Percentiles rank a stretch among this genome's conserved stretches.
Conservation (phyloP, 1,140 invertebrate species). For the Ceratina calcarata region DNA sequence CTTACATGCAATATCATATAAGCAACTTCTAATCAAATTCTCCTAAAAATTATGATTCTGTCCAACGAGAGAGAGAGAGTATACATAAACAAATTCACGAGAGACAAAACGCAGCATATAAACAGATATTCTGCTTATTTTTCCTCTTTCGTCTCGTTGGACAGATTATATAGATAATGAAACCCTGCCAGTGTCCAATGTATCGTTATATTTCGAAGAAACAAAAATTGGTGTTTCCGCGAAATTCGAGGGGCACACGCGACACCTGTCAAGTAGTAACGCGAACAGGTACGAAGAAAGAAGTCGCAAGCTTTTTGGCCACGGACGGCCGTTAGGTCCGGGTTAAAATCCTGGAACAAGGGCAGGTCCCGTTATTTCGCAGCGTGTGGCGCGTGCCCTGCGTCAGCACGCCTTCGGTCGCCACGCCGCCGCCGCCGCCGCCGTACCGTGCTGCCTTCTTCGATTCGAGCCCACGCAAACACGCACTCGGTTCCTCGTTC, state of each 20-base stretch:
- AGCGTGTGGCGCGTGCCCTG: slow-evolving; percentile 71
- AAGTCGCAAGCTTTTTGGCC: slow-evolving; percentile 13
- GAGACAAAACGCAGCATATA: too few relatives aligned
- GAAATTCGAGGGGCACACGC: slow-evolving; percentile 29
- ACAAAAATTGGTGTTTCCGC: neutral
- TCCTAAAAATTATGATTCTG: too few relatives aligned
- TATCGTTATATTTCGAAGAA: too few relatives aligned
- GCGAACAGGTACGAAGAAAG: slow-evolving; percentile 1
- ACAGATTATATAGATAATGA: too few relatives aligned
- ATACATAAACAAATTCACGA: too few relatives aligned
- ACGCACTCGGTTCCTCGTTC: slow-evolving; percentile 2
- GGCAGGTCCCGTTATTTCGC: slow-evolving; percentile 66
- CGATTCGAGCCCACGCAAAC: slow-evolving; percentile 47
- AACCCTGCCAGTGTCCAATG: too few relatives aligned
- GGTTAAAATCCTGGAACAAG: slow-evolving; percentile 52
- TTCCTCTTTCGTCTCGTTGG: too few relatives aligned
- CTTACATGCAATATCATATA: too few relatives aligned
- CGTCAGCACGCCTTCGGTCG: slow-evolving; percentile 58
- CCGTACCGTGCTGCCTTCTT: too few relatives aligned
- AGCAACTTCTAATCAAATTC: too few relatives aligned
- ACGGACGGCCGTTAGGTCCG: slow-evolving; percentile 28
- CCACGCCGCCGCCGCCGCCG: neutral
- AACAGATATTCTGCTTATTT: too few relatives aligned
- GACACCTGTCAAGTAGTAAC: slow-evolving; percentile 31
- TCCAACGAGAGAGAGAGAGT: too few relatives aligned